Percentiles rank a stretch among this genome's conserved stretches.
phyloP scores from a whole-genome alignment of 64 coral and sea anemone species.

The Hydrozoanthus tunicans region DNA sequence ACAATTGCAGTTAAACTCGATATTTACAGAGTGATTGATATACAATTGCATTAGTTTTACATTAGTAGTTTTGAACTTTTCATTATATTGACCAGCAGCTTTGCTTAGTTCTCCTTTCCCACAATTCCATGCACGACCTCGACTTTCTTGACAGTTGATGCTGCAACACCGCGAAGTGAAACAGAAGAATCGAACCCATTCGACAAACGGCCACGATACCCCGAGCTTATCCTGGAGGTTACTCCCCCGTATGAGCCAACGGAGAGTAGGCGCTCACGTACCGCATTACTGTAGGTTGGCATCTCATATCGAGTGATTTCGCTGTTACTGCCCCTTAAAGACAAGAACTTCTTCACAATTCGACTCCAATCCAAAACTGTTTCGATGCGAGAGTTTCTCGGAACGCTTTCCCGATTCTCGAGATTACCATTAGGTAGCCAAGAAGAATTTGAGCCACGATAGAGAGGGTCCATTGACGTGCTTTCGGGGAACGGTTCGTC shows the following conservation, averaged over 20 bases:
- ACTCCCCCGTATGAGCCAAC: not conserved
- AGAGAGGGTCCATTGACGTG: slow-evolving; percentile 47
- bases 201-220: not conserved
- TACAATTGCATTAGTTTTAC: too few relatives aligned
- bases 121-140: slow-evolving; percentile 31
- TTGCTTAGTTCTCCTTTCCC: slow-evolving; percentile 2
- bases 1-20: too few relatives aligned
- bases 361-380: slow-evolving; percentile 36
- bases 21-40: too few relatives aligned
- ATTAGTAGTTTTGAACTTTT: too few relatives aligned
- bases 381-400: slow-evolving; percentile 30
- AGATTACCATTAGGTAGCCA: slow-evolving; percentile 44
- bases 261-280: slow-evolving; percentile 36
- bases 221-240: slow-evolving; percentile 10
- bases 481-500: slow-evolving; percentile 63
- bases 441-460: slow-evolving; percentile 18
- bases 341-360: slow-evolving; percentile 28
- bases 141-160: slow-evolving; percentile 30
- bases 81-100: too few relatives aligned
- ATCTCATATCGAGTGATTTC: slow-evolving; percentile 44
- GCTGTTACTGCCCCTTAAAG: slow-evolving; percentile 35
- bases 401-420: slow-evolving; percentile 5
- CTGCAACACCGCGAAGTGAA: slow-evolving; percentile 37
- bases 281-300: not conserved
- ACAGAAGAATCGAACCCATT: slow-evolving; percentile 37